Conservation (phyloP, 2,113 vertebrate genomes). For the Grantiella picta region DNA sequence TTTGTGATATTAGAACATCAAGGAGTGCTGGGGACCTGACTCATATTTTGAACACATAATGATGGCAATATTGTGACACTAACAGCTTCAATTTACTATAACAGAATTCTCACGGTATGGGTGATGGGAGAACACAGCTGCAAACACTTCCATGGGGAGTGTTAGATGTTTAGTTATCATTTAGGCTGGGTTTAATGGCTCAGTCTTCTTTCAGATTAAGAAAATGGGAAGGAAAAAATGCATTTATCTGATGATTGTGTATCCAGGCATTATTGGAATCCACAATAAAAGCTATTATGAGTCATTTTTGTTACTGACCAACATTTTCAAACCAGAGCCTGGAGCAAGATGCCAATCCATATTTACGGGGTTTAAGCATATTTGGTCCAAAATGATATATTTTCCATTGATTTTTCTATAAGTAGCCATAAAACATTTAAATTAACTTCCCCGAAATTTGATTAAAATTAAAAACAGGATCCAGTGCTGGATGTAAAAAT, state of each 20-base stretch:
- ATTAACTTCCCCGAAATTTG: not conserved
- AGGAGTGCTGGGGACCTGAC: slow-evolving; percentile 24
- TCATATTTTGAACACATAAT: slow-evolving; percentile 35
- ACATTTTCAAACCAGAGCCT: not conserved
- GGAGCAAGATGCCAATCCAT: not conserved
- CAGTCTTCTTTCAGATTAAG: not conserved
- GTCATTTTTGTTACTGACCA: not conserved
- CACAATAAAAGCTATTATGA: not conserved
- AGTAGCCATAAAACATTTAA: not conserved
- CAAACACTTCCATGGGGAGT: slow-evolving; percentile 5
- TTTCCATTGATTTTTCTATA: not conserved
- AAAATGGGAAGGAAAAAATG: not conserved
- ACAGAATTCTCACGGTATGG: not conserved
- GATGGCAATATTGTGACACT: slow-evolving; percentile 60
- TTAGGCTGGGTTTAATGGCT: not conserved
- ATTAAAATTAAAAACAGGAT: not conserved
- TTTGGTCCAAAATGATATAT: not conserved
- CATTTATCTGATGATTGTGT: not conserved
- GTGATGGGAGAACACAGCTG: slow-evolving; percentile 27
- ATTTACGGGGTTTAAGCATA: not conserved
- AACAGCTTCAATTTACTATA: slow-evolving; percentile 39
- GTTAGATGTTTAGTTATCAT: slow-evolving; percentile 1
- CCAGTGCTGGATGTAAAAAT: not conserved
- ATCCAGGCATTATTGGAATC: not conserved
- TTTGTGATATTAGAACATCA: not conserved